Percentiles rank a stretch among this genome's conserved stretches.
Conservation (phyloP, 2,797 vertebrate species). For the Brotula barbata region DNA sequence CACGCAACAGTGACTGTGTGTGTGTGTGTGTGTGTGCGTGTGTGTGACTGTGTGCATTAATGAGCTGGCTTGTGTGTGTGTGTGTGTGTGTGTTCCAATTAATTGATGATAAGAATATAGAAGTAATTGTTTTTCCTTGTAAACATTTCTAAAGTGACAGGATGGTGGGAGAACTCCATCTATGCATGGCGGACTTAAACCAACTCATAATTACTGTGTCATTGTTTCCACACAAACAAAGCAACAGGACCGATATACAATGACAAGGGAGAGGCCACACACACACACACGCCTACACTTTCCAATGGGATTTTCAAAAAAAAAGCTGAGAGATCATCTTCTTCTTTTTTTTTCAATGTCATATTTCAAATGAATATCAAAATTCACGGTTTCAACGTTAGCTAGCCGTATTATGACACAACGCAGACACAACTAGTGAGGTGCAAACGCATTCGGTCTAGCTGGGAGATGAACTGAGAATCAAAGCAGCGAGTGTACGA, state of each 20-base stretch:
- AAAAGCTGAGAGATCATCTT: no score
- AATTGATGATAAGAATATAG: slow-evolving; percentile 15
- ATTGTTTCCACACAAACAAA: slow-evolving; percentile 34
- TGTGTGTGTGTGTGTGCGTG: not conserved
- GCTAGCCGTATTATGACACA: not conserved
- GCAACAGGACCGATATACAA: slow-evolving; percentile 6
- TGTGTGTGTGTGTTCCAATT: not conserved
- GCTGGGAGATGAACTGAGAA: not conserved
- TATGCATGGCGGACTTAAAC: slow-evolving; percentile 38
- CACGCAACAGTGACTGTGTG: not conserved
- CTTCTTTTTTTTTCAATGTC: no score
- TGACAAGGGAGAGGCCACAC: slow-evolving; percentile 28
- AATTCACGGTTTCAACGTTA: not conserved
- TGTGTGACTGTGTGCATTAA: not conserved
- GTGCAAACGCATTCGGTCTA: no score
- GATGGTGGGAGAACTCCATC: slow-evolving; percentile 30
- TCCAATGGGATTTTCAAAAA: no score
- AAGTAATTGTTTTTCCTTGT: slow-evolving; percentile 51
- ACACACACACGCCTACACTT: no score
- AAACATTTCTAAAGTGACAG: slow-evolving; percentile 38
- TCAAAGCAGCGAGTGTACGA: not conserved
- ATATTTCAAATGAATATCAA: no score
- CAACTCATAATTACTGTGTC: slow-evolving; percentile 46
- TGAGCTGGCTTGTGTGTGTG: not conserved
- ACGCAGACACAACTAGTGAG: no score